These are phyloP conservation scores for Itoplectis maculator DNA, from an alignment of 2,888 invertebrate genomes.

Conservation along the genomic window DNA sequence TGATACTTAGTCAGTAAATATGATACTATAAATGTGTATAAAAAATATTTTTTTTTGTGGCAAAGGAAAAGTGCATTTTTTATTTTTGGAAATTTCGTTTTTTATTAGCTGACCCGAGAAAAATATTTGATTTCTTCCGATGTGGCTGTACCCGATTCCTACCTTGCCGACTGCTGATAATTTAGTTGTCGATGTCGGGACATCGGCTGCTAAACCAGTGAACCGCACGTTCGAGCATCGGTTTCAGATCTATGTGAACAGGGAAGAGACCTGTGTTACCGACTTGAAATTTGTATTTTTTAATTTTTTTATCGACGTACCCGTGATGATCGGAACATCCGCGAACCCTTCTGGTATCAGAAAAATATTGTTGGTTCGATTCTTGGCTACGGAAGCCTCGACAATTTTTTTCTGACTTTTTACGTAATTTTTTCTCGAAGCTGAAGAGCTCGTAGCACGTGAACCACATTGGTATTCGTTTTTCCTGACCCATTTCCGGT, in stretches of 20 bases:
- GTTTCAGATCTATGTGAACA: conserved; percentile 72
- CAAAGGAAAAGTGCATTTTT: neutral
- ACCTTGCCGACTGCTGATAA: conserved; percentile 70
- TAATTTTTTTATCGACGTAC: no score
- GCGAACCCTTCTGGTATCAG: conserved; percentile 6
- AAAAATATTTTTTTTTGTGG: neutral
- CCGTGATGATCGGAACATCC: conserved; percentile 29
- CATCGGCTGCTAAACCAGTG: conserved; percentile 78
- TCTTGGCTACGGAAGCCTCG: conserved; percentile 19
- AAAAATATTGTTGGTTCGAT: conserved; percentile 25
- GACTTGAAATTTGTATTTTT: no score
- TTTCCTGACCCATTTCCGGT: conserved; percentile 1
- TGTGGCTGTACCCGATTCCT: conserved; percentile 71
- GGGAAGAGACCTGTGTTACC: no score
- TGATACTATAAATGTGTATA: neutral
- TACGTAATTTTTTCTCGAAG: conserved; percentile 27
- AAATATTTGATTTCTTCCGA: conserved; percentile 25
- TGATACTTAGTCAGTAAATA: neutral
- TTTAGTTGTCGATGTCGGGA: conserved; percentile 61
- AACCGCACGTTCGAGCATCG: conserved; percentile 71
- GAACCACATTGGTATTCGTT: no score
- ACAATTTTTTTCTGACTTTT: conserved; percentile 6
- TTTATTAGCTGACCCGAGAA: neutral
- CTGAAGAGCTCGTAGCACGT: neutral
- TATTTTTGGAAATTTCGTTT: neutral